Evolutionary conservation across 2,888 invertebrate species (phyloP), one percentile per base, ranked within the genome.

Genomic region (Drosophila kuntzei): DNA sequence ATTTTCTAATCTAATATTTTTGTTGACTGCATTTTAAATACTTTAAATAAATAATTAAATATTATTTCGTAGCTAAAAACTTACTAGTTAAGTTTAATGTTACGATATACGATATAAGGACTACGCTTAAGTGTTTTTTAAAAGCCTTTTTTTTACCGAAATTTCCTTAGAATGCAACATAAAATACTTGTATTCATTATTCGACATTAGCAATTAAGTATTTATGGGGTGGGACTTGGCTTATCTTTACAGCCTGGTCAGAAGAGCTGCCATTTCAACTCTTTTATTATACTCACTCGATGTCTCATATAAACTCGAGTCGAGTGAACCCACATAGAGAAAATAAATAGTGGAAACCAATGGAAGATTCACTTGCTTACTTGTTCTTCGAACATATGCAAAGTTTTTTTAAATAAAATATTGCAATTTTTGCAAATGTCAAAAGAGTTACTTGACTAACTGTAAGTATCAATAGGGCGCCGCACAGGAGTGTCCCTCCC

Each of bases 181-280:
- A 14, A n/a, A 20, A 32, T 22, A 49, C 5, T 27, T 47, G 11
- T 11, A 22, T 22, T 16, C 25, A 25, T 0, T 14, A 25, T 25
- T 16, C 3, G 22, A 37, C 37, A 37, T 37, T 27, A 7, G 25
- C 16, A 12, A 18, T 25, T 53, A 18, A 39, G n/a, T 39, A 29
- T 20, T 53, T 16, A 39, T 29, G 18, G 27, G 18, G 9, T 18
- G 34, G 16, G 34, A 12, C 14, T 27, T 2, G 27, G 36, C 11
- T 14, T 49, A 27, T 58, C 57, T 58, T 39, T 58, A 39, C 20
- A 27, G 27, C 20, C 20, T 20, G 18, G n/a, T 25, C 12, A 32
- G 11, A 27, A 20, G 29, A 8, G 3, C 51, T 37, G 32, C 14
- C 14, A 7, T 16, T 51, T 22, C 11, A 12, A 22, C 4, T 55